Conservation (phyloP, 2,113 vertebrate species). For the Dasyprocta punctata region DNA sequence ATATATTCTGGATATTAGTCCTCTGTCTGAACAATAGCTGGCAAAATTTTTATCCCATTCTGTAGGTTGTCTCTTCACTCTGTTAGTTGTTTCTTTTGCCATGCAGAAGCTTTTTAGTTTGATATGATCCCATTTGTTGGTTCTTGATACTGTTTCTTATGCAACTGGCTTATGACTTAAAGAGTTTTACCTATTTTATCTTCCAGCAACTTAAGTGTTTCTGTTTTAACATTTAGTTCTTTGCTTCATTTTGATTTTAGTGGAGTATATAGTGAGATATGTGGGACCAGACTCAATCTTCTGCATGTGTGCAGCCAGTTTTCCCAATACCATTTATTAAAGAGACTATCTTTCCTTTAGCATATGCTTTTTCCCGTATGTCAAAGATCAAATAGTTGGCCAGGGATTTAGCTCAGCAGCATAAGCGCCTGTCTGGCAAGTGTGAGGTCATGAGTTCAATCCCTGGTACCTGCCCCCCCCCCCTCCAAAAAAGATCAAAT, state of each 20-base stretch:
- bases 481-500: neutral
- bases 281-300: neutral
- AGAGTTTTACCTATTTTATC: neutral
- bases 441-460: too few relatives aligned
- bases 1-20: neutral
- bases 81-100: neutral
- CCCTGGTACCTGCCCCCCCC: too few relatives aligned
- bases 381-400: neutral
- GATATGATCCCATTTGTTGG: neutral
- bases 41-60: neutral
- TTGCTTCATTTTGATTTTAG: neutral
- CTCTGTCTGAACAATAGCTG: neutral
- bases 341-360: neutral
- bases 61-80: neutral
- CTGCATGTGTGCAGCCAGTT: neutral
- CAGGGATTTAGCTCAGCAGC: too few relatives aligned
- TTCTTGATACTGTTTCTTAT: neutral
- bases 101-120: neutral
- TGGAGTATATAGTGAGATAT: neutral
- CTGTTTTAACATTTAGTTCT: neutral
- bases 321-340: neutral
- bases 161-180: neutral
- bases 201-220: neutral
- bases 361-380: neutral
- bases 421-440: too few relatives aligned